Evolutionary conservation across 2,113 vertebrate species (phyloP).

Genomic region (Ameiurus melas): DNA sequence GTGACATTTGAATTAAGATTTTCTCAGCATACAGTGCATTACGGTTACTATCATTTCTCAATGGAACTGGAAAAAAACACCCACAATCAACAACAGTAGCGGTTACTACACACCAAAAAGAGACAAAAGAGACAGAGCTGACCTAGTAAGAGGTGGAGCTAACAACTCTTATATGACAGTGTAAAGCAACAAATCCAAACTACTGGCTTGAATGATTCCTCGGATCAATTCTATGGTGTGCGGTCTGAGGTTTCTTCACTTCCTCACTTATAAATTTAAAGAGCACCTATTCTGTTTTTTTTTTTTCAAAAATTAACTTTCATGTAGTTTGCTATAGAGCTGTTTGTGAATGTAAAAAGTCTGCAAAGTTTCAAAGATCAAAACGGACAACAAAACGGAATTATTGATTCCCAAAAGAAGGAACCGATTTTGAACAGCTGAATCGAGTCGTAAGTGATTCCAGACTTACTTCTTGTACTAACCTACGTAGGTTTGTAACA

Average conservation of each 20-base stretch:
- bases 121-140: neutral
- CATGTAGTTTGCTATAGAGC: too few relatives aligned
- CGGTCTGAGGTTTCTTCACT: neutral
- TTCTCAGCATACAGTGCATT: neutral
- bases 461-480: too few relatives aligned
- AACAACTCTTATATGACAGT: neutral
- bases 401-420: too few relatives aligned
- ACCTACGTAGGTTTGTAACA: too few relatives aligned
- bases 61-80: neutral
- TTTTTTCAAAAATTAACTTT: too few relatives aligned
- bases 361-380: too few relatives aligned
- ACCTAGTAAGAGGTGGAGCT: neutral
- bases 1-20: neutral
- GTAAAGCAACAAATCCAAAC: too few relatives aligned
- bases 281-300: neutral
- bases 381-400: too few relatives aligned
- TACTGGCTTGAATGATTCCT: neutral
- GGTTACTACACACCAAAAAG: neutral
- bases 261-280: neutral
- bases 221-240: neutral
- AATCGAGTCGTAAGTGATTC: too few relatives aligned
- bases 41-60: neutral
- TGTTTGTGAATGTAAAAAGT: too few relatives aligned
- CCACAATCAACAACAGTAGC: neutral
- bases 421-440: too few relatives aligned